A percentile compares a stretch with the other conserved stretches of the same genome.
phyloP scores from a whole-genome alignment of 1,140 invertebrate genomes.

The Saccostrea glomerata region DNA sequence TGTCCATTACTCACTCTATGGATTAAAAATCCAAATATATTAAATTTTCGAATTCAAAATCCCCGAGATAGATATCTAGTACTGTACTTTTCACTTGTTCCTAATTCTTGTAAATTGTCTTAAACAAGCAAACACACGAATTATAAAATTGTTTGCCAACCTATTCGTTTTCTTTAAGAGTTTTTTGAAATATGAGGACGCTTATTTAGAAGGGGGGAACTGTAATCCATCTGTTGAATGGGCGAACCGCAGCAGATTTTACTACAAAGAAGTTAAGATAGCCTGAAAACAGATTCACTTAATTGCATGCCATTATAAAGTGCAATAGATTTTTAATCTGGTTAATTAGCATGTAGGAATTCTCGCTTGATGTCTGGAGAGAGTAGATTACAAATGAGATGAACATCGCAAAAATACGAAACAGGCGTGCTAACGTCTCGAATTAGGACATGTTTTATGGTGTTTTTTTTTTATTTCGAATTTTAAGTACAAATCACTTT shows the following conservation, averaged over 20 bases:
- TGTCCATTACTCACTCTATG: neutral
- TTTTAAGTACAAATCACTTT: too few relatives aligned
- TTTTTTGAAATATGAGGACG: conserved; percentile 16
- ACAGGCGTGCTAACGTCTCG: conserved; percentile 13
- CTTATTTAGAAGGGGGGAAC: neutral
- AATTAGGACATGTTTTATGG: neutral
- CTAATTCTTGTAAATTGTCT: neutral
- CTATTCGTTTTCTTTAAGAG: neutral
- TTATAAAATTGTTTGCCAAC: conserved; percentile 16
- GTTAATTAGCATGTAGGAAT: conserved; percentile 36
- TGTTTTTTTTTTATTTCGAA: neutral
- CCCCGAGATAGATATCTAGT: neutral
- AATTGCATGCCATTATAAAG: conserved; percentile 34
- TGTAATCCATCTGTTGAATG: conserved; percentile 27
- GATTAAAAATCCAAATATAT: neutral
- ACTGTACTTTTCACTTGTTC: neutral
- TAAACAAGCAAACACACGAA: neutral
- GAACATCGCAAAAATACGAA: conserved; percentile 6
- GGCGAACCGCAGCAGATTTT: neutral
- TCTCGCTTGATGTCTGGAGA: conserved; percentile 24
- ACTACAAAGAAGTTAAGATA: conserved; percentile 25
- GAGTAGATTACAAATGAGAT: neutral
- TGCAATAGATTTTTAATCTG: conserved; percentile 38
- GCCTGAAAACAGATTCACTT: conserved; percentile 35
- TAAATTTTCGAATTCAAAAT: neutral